A percentile compares a stretch with the other conserved stretches of the same genome.
These are phyloP conservation scores for Eulimnadia texana DNA, from an alignment of 1,140 invertebrate species.

Conservation along the genomic window DNA sequence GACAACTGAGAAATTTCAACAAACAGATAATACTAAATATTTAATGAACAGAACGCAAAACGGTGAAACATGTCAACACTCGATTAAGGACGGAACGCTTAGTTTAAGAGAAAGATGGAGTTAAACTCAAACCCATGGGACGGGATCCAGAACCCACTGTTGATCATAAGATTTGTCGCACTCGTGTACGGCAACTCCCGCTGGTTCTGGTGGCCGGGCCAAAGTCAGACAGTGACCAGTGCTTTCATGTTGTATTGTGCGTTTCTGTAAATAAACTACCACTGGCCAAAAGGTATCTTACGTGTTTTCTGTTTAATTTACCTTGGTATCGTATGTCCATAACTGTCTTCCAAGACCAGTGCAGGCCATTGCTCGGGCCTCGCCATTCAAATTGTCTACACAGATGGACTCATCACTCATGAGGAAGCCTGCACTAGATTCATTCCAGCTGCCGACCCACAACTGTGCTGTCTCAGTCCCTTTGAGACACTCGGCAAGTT, in stretches of 20 bases:
- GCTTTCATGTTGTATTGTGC: background rate
- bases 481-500: constrained; percentile 33
- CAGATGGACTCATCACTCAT: constrained; percentile 60
- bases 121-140: background rate
- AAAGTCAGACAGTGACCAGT: background rate
- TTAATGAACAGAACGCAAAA: no score
- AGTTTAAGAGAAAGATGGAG: background rate
- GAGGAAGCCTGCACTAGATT: constrained; percentile 35
- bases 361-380: constrained; percentile 50
- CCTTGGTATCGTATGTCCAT: constrained; percentile 39
- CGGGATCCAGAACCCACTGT: constrained; percentile 1
- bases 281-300: no score
- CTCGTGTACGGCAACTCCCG: background rate
- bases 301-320: background rate
- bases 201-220: constrained; percentile 2
- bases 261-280: no score
- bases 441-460: constrained; percentile 48
- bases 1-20: no score
- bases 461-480: constrained; percentile 44
- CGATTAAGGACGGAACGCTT: no score
- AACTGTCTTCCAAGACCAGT: constrained; percentile 41
- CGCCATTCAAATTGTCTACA: constrained; percentile 45
- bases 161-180: constrained; percentile 2
- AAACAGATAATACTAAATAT: no score
- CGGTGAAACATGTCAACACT: no score